Base-by-base conservation (phyloP, 2,888 invertebrate species). In the Horisme vitalbata region DNA sequence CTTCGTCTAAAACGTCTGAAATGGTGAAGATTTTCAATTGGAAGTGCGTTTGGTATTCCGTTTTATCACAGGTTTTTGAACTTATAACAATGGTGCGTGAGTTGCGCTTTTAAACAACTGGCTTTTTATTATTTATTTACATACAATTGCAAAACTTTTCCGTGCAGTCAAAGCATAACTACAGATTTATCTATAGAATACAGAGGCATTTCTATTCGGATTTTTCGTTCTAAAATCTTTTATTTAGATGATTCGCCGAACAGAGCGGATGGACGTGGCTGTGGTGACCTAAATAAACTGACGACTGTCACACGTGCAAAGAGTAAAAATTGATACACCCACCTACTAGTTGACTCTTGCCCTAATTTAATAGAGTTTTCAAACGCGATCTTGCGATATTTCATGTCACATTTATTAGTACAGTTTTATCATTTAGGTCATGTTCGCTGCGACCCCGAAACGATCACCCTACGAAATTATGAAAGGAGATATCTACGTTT, bases 401-500 rank as follows among this genome's bases (percentile, higher is more conserved):
- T 52, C 52, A 37, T 41, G 39, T 38, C 21, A 45, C 41, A 45
- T 45, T 45, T 45, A 45, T 50, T 46, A 41, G 49, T 31, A 37
- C 27, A 46, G 35, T 38, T 26, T 45, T 39, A 47, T 47, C 47
- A 45, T 36, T 46, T 45, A 50, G 39, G 46, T 47, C 35, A 38
- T 41, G 43, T 38, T 33, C 45, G 23, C 31, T 23, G 31, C 41
- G 41, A 34, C 49, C 44, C 43, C 48, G 48, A 33, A 37, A 45
- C 43, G 33, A 50, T 31, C 54, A 57, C 58, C 54, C 56, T 47
- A 47, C 45, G 55, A 59, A 63, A 62, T 68, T 60, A 68, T 61
- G 55, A 62, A 52, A 46, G 45, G 41, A 61, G 52, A 57, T 59
- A 66, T 63, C 55, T 55, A 47, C 38, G 59, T 60, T 65, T 67